These are phyloP conservation scores for Eptatretus burgeri DNA, from an alignment of 2,113 vertebrate genomes.

Conservation along the genomic window DNA sequence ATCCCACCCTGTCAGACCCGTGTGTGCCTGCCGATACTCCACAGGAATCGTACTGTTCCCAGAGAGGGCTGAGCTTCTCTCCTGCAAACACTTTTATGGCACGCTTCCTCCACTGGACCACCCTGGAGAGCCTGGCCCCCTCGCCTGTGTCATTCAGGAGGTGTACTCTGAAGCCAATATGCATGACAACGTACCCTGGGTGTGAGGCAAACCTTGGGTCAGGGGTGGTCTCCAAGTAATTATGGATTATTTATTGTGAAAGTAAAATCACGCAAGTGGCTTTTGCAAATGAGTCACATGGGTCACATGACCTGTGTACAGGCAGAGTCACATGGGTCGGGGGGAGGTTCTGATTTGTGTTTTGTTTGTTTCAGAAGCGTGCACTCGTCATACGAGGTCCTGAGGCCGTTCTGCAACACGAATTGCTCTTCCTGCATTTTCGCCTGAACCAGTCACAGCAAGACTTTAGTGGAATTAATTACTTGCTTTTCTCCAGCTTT, in stretches of 20 bases:
- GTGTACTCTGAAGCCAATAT: constrained; percentile 20
- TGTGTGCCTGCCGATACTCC: not conserved
- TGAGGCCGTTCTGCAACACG: constrained; percentile 45
- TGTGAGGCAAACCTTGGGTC: too few species aligned
- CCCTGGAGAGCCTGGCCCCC: constrained; percentile 26
- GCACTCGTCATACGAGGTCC: constrained; percentile 59
- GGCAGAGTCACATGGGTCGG: too few species aligned
- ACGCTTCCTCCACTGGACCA: constrained; percentile 35
- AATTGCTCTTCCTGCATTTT: constrained; percentile 77
- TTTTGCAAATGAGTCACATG: too few species aligned
- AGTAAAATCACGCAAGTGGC: too few species aligned
- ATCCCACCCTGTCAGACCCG: too few species aligned
- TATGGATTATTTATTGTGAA: too few species aligned
- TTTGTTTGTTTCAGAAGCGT: constrained; percentile 20
- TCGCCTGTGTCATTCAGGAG: constrained; percentile 26
- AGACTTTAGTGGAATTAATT: constrained; percentile 90
- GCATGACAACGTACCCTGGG: too few species aligned
- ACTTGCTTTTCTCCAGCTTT: constrained; percentile 67
- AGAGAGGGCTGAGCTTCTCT: constrained; percentile 39
- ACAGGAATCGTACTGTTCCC: constrained; percentile 70
- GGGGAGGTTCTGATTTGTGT: too few species aligned
- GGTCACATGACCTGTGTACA: too few species aligned
- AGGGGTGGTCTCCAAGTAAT: too few species aligned
- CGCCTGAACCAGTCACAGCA: constrained; percentile 48
- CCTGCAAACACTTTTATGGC: constrained; percentile 36